phyloP scores from a whole-genome alignment of 1,140 invertebrate genomes.

The Calosoma granatense region DNA sequence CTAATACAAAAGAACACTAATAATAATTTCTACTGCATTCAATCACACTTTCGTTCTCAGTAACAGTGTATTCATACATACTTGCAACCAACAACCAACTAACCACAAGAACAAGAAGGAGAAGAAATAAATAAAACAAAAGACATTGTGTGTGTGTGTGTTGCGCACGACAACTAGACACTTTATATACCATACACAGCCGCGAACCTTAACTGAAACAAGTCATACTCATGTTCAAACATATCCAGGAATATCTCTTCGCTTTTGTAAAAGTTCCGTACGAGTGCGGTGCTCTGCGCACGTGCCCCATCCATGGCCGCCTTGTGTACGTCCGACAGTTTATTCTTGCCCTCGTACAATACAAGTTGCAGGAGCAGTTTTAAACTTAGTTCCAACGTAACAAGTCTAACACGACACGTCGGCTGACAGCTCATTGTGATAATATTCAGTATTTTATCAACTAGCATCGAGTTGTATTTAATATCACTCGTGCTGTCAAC shows the following conservation, averaged over 20 bases:
- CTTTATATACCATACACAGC: not conserved
- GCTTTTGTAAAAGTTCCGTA: slow-evolving; percentile 92
- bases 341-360: slow-evolving; percentile 39
- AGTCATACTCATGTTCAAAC: slow-evolving; percentile 88
- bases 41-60: too few relatives aligned
- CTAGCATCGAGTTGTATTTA: slow-evolving; percentile 56
- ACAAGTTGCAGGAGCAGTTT: slow-evolving; percentile 54
- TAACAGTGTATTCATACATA: too few relatives aligned
- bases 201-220: slow-evolving; percentile 4
- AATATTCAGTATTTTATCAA: slow-evolving; percentile 71
- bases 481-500: slow-evolving; percentile 24
- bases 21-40: too few relatives aligned
- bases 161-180: not conserved
- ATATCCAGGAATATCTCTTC: slow-evolving; percentile 98
- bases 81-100: too few relatives aligned
- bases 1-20: too few relatives aligned
- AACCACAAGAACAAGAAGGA: too few relatives aligned
- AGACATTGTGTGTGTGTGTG: too few relatives aligned
- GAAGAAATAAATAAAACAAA: too few relatives aligned
- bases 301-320: slow-evolving; percentile 66
- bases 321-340: slow-evolving; percentile 52
- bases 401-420: slow-evolving; percentile 74
- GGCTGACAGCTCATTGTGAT: slow-evolving; percentile 73
- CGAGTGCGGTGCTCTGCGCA: slow-evolving; percentile 74
- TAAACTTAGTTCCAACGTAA: slow-evolving; percentile 83